Evolutionary conservation across 2,888 invertebrate species (phyloP).

Genomic region (Nowickia ferox): DNA sequence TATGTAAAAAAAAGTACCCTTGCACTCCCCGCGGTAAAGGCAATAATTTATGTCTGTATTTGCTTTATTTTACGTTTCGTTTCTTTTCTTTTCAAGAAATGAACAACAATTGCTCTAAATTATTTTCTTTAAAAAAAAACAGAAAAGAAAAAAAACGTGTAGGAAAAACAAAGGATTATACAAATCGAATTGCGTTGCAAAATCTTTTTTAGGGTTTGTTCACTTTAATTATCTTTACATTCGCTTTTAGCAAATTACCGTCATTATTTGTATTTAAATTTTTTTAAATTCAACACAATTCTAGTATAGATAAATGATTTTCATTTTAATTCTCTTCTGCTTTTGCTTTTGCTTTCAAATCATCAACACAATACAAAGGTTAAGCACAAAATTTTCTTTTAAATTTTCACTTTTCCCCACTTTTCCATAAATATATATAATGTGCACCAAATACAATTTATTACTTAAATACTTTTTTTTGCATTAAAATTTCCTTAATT

Average conservation of each 20-base stretch:
- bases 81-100: slow-evolving; percentile 34
- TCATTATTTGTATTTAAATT: slow-evolving; percentile 22
- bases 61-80: slow-evolving; percentile 19
- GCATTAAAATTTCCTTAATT: neutral
- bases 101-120: slow-evolving; percentile 55
- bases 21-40: neutral
- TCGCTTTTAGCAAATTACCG: slow-evolving; percentile 21
- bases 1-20: slow-evolving; percentile 65
- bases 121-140: slow-evolving; percentile 11
- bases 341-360: slow-evolving; percentile 28
- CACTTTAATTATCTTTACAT: slow-evolving; percentile 50
- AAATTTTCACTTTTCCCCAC: neutral
- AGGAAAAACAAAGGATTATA: slow-evolving; percentile 65
- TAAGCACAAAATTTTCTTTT: slow-evolving; percentile 24
- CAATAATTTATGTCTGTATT: slow-evolving; percentile 25
- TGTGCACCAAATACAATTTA: slow-evolving; percentile 2
- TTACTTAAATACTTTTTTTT: neutral
- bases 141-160: slow-evolving; percentile 11
- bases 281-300: slow-evolving; percentile 54
- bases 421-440: neutral
- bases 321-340: slow-evolving; percentile 10
- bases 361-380: slow-evolving; percentile 48
- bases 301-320: slow-evolving; percentile 57
- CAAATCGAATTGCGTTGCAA: slow-evolving; percentile 64
- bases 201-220: slow-evolving; percentile 61